Evolutionary conservation across 2,888 invertebrate species (phyloP).

Genomic region (Resseliella maxima): DNA sequence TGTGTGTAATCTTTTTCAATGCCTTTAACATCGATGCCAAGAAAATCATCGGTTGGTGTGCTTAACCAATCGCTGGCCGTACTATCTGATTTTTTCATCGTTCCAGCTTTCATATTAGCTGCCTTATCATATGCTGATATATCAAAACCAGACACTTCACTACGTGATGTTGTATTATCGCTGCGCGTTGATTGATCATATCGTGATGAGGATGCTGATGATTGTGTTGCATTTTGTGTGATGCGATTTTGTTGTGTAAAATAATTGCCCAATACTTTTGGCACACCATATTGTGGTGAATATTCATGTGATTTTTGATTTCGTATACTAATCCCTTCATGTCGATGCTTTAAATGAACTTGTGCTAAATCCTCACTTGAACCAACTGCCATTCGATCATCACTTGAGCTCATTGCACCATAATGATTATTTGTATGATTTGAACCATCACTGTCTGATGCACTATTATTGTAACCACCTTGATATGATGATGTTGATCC

Average conservation of each 20-base stretch:
- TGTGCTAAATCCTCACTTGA: background rate
- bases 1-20: constrained; percentile 60
- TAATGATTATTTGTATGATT: constrained; percentile 49
- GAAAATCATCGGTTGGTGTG: constrained; percentile 62
- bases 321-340: constrained; percentile 61
- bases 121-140: constrained; percentile 59
- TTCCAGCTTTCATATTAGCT: constrained; percentile 55
- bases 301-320: constrained; percentile 60
- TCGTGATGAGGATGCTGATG: constrained; percentile 58
- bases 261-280: constrained; percentile 60
- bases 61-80: constrained; percentile 62
- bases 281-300: constrained; percentile 61
- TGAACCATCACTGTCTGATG: background rate
- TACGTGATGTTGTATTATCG: constrained; percentile 39
- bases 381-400: background rate
- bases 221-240: constrained; percentile 45
- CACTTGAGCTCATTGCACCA: constrained; percentile 41
- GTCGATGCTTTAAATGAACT: background rate
- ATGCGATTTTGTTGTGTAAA: constrained; percentile 57
- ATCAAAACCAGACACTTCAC: constrained; percentile 60
- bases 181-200: constrained; percentile 43
- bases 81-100: constrained; percentile 61
- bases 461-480: constrained; percentile 16
- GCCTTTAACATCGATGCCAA: constrained; percentile 62
- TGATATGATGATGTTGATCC: constrained; percentile 60